Base-by-base conservation (phyloP, 2,888 invertebrate genomes). In the Lydus trimaculatus region DNA sequence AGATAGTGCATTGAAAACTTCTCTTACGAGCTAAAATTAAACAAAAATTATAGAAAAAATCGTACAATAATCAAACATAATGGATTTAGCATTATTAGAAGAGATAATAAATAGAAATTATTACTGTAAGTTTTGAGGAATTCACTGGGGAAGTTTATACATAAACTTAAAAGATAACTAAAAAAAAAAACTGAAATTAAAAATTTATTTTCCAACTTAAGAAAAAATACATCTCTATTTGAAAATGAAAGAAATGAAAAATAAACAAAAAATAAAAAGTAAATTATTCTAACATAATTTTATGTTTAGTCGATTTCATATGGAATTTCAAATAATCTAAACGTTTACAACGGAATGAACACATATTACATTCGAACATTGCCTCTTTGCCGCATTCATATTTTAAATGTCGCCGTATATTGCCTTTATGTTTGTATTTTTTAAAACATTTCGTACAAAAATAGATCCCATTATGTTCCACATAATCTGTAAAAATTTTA, bases 321-420 rank as follows among this genome's bases (percentile, higher is more conserved):
- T 81, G 81, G 66, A 78, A 78, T 36, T 78, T 85, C 73, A 89
- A 83, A 81, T 89, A 88, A 82, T 89, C 88, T 78, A 90, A 90
- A 84, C 91, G 89, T 79, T 90, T 90, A 78, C 90, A 89, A 72
- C 88, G 87, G 83, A 89, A 89, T 75, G 71, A 65, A 82, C 92
- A 93, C 74, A 86, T 83, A 75, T 88, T 88, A 84, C 93, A 93
- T 70, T 84, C 85, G 82, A 92, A 93, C 85, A 90, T 90, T 66
- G 90, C 90, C 74, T 88, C 90, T 67, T 89, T 90, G 69, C 90
- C 88, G 83, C 92, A 93, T 83, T 93, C 93, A 81, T 91, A 91
- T 78, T 90, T 90, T 74, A 91, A 88, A 81, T 93, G 93, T 68
- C 92, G 67, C 8, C 89, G 85, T 75, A 92, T 66, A 31, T 77